Evolutionary conservation across 1,140 invertebrate genomes (phyloP).

Genomic region (Drosophila pseudoananassae): DNA sequence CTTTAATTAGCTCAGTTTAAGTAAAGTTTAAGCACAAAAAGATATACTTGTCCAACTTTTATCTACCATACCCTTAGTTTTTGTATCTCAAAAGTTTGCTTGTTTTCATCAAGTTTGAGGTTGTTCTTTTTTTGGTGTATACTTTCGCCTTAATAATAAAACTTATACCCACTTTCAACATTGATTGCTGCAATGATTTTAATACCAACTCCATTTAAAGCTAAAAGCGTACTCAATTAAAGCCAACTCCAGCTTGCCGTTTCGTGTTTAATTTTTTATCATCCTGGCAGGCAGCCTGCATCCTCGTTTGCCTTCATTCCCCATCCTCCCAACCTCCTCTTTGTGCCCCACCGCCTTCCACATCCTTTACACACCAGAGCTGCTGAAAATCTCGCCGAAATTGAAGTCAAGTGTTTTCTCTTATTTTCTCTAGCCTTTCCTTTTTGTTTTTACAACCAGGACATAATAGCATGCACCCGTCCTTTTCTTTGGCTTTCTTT

Average conservation of each 20-base stretch:
- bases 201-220: slow-evolving; percentile 23
- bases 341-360: neutral
- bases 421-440: slow-evolving; percentile 28
- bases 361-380: neutral
- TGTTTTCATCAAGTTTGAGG: neutral
- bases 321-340: neutral
- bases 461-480: slow-evolving; percentile 38
- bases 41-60: too few species aligned
- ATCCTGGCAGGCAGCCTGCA: slow-evolving; percentile 14
- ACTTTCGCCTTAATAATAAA: neutral
- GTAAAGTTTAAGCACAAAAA: neutral
- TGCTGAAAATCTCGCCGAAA: slow-evolving; percentile 50
- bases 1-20: neutral
- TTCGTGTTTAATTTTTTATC: slow-evolving; percentile 42
- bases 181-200: slow-evolving; percentile 18
- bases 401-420: slow-evolving; percentile 56
- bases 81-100: neutral
- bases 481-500: slow-evolving; percentile 5
- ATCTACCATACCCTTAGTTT: too few species aligned
- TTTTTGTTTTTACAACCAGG: slow-evolving; percentile 44
- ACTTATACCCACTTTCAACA: neutral
- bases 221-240: slow-evolving; percentile 35
- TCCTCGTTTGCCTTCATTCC: neutral
- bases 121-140: neutral
- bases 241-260: slow-evolving; percentile 25